phyloP scores from a whole-genome alignment of 2,113 vertebrate genomes.

The Pungitius pungitius region DNA sequence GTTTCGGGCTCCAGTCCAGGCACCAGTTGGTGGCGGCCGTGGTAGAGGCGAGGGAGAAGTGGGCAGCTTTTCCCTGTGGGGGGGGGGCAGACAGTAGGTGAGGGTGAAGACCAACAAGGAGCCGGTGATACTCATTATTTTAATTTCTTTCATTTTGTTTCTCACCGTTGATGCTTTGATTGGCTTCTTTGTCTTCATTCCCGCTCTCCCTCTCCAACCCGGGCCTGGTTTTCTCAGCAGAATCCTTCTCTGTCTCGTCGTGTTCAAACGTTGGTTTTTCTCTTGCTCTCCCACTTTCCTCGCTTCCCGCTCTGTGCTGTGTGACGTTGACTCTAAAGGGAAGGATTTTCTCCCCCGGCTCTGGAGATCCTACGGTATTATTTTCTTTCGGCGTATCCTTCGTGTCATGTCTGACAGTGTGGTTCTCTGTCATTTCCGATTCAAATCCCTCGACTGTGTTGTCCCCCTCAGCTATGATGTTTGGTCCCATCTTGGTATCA shows the following conservation, averaged over 20 bases:
- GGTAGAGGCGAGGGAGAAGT: conserved; percentile 84
- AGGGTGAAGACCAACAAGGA: background rate
- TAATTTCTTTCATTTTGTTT: background rate
- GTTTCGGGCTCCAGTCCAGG: conserved; percentile 81
- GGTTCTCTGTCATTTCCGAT: conserved; percentile 59
- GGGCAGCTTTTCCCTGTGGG: conserved; percentile 85
- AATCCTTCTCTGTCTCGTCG: conserved; percentile 25
- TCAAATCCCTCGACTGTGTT: conserved; percentile 67
- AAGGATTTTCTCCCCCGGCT: conserved; percentile 29
- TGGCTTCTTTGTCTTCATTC: conserved; percentile 64
- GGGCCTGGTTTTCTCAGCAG: conserved; percentile 47
- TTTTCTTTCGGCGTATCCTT: conserved; percentile 55
- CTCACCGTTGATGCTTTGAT: conserved; percentile 75
- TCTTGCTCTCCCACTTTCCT: conserved; percentile 27
- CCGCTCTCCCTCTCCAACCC: conserved; percentile 37
- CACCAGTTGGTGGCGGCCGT: conserved; percentile 86
- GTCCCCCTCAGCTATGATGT: conserved; percentile 33
- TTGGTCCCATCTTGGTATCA: conserved; percentile 62
- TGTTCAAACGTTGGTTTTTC: conserved; percentile 34
- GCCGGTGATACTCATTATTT: background rate
- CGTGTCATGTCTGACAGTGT: conserved; percentile 44
- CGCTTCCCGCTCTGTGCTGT: conserved; percentile 54
- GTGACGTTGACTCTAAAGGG: conserved; percentile 60
- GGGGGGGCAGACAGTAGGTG: background rate
- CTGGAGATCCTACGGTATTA: conserved; percentile 36